These are phyloP conservation scores for Clarias gariepinus DNA, from an alignment of 2,113 vertebrate genomes.

Conservation along the genomic window DNA sequence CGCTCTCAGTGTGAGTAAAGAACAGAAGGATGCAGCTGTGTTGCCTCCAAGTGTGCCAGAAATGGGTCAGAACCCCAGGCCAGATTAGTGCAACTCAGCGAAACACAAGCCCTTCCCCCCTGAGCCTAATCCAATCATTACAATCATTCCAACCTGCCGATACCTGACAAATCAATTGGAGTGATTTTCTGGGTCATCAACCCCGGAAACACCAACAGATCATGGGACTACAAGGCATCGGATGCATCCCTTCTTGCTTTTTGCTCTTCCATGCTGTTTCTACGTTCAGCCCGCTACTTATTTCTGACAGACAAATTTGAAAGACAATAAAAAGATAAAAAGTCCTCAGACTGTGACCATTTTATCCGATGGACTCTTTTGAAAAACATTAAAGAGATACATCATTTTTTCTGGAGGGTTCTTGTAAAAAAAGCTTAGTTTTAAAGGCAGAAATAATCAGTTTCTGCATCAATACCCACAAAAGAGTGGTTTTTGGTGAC, in stretches of 20 bases:
- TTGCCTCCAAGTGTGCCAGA: background rate
- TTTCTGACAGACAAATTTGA: background rate
- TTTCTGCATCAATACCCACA: background rate
- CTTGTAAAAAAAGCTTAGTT: background rate
- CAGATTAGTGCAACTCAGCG: conserved; percentile 7
- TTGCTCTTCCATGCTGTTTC: background rate
- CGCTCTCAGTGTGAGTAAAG: background rate
- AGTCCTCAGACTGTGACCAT: background rate
- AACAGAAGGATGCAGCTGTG: conserved; percentile 9
- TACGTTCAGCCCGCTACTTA: background rate
- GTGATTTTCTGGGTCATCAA: background rate
- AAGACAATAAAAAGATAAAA: background rate
- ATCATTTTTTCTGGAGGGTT: background rate
- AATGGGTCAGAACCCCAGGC: conserved; percentile 24
- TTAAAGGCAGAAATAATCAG: background rate
- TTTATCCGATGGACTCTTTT: background rate
- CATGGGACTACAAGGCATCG: background rate
- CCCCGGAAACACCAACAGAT: background rate
- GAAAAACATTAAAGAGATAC: background rate
- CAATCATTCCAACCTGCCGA: background rate
- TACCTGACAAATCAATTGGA: background rate
- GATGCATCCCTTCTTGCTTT: background rate
- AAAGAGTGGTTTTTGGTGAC: conserved; percentile 14
- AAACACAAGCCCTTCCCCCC: background rate
- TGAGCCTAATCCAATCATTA: conserved; percentile 13